These are phyloP conservation scores for Trinectes maculatus DNA, from an alignment of 2,113 vertebrate genomes.

Conservation along the genomic window DNA sequence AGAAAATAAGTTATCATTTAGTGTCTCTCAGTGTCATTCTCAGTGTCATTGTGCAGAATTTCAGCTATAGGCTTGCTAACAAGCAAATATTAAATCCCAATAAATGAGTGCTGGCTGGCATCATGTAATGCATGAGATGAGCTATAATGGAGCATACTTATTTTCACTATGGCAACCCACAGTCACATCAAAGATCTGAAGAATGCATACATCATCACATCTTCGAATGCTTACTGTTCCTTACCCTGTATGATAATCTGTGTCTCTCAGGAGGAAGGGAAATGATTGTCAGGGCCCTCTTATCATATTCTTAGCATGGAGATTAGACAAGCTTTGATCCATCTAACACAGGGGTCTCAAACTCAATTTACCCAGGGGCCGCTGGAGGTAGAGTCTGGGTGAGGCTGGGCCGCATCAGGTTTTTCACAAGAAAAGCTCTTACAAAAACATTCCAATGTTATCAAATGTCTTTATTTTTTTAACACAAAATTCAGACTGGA, in stretches of 20 bases:
- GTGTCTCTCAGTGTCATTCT: not conserved
- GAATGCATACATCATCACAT: slow-evolving; percentile 15
- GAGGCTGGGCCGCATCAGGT: too few relatives aligned
- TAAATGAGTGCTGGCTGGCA: not conserved
- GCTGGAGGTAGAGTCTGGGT: too few relatives aligned
- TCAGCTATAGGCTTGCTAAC: not conserved
- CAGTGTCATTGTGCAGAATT: not conserved
- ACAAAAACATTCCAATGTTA: too few relatives aligned
- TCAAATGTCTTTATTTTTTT: too few relatives aligned
- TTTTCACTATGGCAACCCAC: slow-evolving; percentile 12
- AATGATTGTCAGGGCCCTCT: slow-evolving; percentile 33
- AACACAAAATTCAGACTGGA: too few relatives aligned
- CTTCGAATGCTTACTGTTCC: slow-evolving; percentile 39
- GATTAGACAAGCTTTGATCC: slow-evolving; percentile 63
- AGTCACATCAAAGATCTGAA: slow-evolving; percentile 35
- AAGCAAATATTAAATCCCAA: not conserved
- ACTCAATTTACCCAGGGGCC: too few relatives aligned
- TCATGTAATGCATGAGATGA: slow-evolving; percentile 1
- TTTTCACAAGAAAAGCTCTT: too few relatives aligned
- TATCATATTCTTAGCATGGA: slow-evolving; percentile 55
- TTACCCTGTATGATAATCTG: slow-evolving; percentile 35
- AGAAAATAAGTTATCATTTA: not conserved
- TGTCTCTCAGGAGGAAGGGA: slow-evolving; percentile 25
- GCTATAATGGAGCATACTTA: slow-evolving; percentile 5
- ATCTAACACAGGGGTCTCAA: too few relatives aligned